Conservation (phyloP, 2,888 invertebrate species). For the Nysson spinosus region DNA sequence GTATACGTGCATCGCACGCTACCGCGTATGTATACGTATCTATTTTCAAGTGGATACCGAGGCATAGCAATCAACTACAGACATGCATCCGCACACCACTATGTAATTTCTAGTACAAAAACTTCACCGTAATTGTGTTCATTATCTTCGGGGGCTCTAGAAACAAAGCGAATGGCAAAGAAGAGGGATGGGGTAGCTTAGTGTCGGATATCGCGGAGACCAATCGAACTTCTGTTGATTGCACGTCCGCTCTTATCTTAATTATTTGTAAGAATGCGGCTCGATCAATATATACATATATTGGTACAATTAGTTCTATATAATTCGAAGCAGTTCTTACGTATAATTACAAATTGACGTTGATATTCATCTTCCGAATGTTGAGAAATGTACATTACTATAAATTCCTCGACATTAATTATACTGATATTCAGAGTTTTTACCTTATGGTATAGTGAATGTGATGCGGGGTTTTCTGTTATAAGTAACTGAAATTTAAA, state of each 20-base stretch:
- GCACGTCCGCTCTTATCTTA: neutral
- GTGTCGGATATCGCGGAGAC: constrained; percentile 45
- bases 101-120: constrained; percentile 73
- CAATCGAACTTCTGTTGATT: constrained; percentile 31
- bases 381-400: too few relatives aligned
- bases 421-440: too few relatives aligned
- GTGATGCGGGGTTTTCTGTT: constrained; percentile 3
- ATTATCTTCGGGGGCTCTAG: constrained; percentile 65
- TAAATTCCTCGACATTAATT: too few relatives aligned
- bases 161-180: constrained; percentile 64
- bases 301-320: too few relatives aligned
- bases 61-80: constrained; percentile 70
- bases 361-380: too few relatives aligned
- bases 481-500: constrained; percentile 16
- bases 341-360: too few relatives aligned
- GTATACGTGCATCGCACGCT: too few relatives aligned
- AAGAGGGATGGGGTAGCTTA: constrained; percentile 9
- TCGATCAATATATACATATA: too few relatives aligned
- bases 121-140: constrained; percentile 71
- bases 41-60: constrained; percentile 49
- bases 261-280: constrained; percentile 3
- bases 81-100: constrained; percentile 68
- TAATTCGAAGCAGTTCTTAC: too few relatives aligned
- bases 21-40: constrained; percentile 12
- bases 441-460: neutral